These are phyloP conservation scores for Pterobdella sp. DNA, from an alignment of 2,888 invertebrate species.

Conservation along the genomic window DNA sequence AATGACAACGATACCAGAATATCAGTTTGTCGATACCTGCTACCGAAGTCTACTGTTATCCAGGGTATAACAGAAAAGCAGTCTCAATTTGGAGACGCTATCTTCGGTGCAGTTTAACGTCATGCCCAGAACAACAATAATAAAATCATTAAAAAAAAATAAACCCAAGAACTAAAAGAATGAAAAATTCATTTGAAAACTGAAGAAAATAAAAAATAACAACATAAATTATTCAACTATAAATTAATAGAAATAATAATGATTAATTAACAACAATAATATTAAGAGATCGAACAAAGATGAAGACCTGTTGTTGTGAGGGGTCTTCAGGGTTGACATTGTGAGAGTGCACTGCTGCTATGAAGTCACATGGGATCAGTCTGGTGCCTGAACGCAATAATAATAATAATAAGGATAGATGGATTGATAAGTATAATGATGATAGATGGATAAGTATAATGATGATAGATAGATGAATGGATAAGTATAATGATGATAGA, in stretches of 20 bases:
- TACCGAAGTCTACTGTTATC: too few relatives aligned
- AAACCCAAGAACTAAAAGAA: neutral
- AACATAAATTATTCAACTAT: neutral
- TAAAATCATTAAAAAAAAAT: neutral
- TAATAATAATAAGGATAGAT: neutral
- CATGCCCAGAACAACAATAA: too few relatives aligned
- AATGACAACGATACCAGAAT: too few relatives aligned
- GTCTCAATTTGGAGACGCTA: too few relatives aligned
- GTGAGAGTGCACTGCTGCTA: constrained; percentile 82
- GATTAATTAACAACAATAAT: neutral
- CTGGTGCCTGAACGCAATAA: constrained; percentile 56
- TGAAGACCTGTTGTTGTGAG: constrained; percentile 68
- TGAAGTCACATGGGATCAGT: constrained; percentile 90
- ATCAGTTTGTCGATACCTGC: too few relatives aligned
- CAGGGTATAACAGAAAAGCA: too few relatives aligned
- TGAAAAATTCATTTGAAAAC: neutral
- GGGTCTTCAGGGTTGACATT: constrained; percentile 71
- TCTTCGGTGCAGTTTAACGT: too few relatives aligned
- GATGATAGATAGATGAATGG: neutral
- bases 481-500: neutral
- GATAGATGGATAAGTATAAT: neutral
- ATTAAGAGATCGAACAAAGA: neutral
- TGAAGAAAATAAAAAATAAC: neutral
- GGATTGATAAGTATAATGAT: neutral
- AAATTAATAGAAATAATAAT: neutral